Evolutionary conservation across 2,888 invertebrate species (phyloP).

Genomic region (Syrista parreyssii): DNA sequence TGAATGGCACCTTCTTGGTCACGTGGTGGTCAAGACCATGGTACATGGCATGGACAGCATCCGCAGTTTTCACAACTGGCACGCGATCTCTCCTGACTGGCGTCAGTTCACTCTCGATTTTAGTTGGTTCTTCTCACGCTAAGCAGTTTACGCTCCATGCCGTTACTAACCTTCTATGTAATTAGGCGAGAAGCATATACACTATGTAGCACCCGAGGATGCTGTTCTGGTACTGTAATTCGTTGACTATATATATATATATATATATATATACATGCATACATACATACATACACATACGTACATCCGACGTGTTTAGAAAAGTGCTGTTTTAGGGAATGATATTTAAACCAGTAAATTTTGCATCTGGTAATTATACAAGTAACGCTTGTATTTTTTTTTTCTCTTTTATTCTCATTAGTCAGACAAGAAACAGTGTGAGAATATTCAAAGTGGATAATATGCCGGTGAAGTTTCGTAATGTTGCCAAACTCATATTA

Average conservation of each 20-base stretch:
- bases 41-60: neutral
- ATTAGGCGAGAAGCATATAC: neutral
- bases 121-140: slow-evolving; percentile 34
- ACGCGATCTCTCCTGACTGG: slow-evolving; percentile 26
- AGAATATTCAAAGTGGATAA: neutral
- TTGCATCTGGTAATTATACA: no score
- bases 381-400: no score
- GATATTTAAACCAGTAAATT: no score
- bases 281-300: no score
- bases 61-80: slow-evolving; percentile 24
- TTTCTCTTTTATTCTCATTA: no score
- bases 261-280: no score
- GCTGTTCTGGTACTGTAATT: neutral
- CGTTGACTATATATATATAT: no score
- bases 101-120: neutral
- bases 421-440: no score
- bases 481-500: neutral
- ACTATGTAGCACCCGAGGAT: neutral
- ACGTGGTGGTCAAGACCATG: neutral
- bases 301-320: neutral
- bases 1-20: neutral
- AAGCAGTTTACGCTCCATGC: slow-evolving; percentile 34
- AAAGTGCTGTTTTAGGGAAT: no score
- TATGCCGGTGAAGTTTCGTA: neutral
- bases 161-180: neutral